Evolutionary conservation across 2,797 vertebrate genomes (phyloP).

Genomic region (Sebastes kiyomatsui): DNA sequence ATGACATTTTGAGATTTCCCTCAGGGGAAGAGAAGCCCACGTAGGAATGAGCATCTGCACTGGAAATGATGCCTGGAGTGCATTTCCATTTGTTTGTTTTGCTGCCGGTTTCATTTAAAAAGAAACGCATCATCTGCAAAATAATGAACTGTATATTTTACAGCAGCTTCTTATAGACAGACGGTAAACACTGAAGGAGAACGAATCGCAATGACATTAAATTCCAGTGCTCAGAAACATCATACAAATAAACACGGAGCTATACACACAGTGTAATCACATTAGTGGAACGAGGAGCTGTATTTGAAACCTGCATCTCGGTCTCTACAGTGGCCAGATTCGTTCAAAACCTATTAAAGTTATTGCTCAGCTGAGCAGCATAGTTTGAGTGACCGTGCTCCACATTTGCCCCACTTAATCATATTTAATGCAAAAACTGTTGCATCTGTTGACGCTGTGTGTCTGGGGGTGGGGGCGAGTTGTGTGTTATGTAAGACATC

Average conservation of each 20-base stretch:
- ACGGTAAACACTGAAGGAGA: neutral
- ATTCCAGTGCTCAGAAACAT: neutral
- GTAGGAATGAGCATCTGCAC: neutral
- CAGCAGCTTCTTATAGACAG: neutral
- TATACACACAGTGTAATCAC: neutral
- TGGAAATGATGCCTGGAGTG: neutral
- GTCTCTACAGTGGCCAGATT: slow-evolving; percentile 25
- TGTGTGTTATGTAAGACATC: slow-evolving; percentile 67
- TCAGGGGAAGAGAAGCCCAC: neutral
- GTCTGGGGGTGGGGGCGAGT: neutral
- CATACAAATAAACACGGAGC: neutral
- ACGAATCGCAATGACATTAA: neutral
- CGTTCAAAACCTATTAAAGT: slow-evolving; percentile 48
- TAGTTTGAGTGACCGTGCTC: slow-evolving; percentile 27
- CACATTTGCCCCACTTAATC: slow-evolving; percentile 62
- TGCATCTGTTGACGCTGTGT: slow-evolving; percentile 53
- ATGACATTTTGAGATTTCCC: slow-evolving; percentile 24
- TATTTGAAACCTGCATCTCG: slow-evolving; percentile 26
- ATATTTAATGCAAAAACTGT: slow-evolving; percentile 59
- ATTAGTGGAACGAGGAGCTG: slow-evolving; percentile 13
- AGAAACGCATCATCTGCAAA: neutral
- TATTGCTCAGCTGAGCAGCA: slow-evolving; percentile 16
- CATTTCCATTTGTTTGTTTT: neutral
- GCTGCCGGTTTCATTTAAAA: neutral
- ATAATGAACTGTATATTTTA: neutral